Evolutionary conservation across 37 sponge, comb jelly and placozoan genomes (phyloP).

Genomic region (Theonella swinhoei): DNA sequence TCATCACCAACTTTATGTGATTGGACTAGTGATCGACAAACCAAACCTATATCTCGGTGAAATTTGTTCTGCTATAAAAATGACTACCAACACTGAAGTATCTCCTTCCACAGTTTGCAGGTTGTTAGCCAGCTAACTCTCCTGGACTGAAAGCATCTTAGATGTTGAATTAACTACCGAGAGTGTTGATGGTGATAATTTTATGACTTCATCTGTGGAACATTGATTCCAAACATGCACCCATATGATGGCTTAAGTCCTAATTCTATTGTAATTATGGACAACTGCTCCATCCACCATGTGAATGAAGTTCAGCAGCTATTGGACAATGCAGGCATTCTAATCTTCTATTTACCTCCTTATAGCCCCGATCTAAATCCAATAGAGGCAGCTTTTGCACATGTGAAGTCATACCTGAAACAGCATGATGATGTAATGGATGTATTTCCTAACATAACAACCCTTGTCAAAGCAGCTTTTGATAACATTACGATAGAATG

Average conservation of each 20-base stretch:
- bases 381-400: slow-evolving; percentile 13
- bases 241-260: slow-evolving; percentile 14
- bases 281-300: slow-evolving; percentile 41
- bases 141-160: not conserved
- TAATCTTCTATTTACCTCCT: slow-evolving; percentile 23
- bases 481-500: not conserved
- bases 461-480: slow-evolving; percentile 24
- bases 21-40: not conserved
- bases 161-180: not conserved
- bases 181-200: not conserved
- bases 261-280: slow-evolving; percentile 10
- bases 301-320: slow-evolving; percentile 16
- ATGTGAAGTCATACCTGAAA: slow-evolving; percentile 30
- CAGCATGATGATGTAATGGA: slow-evolving; percentile 30
- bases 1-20: no score
- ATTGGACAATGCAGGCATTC: slow-evolving; percentile 1
- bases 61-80: no score
- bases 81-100: no score
- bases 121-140: not conserved
- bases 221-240: slow-evolving; percentile 13
- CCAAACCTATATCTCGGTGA: no score
- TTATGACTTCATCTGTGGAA: slow-evolving; percentile 11
- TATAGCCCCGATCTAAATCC: slow-evolving; percentile 37
- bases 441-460: not conserved
- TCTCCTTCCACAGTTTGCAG: not conserved